These are phyloP conservation scores for Argynnis bischoffii DNA, from an alignment of 2,888 invertebrate species.

Conservation along the genomic window DNA sequence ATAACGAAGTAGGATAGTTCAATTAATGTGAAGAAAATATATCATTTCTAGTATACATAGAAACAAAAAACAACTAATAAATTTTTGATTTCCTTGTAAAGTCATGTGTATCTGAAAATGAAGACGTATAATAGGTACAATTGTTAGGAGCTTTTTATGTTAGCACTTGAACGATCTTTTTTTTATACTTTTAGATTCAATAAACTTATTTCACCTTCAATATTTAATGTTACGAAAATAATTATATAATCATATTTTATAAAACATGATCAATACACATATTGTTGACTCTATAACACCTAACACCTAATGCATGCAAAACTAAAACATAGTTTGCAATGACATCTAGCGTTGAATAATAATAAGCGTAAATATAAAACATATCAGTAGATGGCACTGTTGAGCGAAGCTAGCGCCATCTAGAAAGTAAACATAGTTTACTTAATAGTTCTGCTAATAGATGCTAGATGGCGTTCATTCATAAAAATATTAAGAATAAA, in stretches of 20 bases:
- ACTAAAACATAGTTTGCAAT: neutral
- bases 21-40: neutral
- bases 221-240: too few species aligned
- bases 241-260: too few species aligned
- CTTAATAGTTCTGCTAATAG: neutral
- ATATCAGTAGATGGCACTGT: constrained; percentile 49
- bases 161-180: too few species aligned
- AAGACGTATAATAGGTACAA: too few species aligned
- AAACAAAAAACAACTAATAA: too few species aligned
- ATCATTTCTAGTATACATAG: too few species aligned
- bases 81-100: too few species aligned
- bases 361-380: neutral
- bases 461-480: constrained; percentile 31
- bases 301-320: neutral
- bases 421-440: neutral
- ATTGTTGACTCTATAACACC: neutral
- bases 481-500: constrained; percentile 15
- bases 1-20: constrained; percentile 5
- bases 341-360: constrained; percentile 42
- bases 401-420: constrained; percentile 10
- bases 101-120: too few species aligned
- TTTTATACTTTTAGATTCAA: too few species aligned
- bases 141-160: too few species aligned
- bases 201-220: too few species aligned
- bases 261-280: too few species aligned